phyloP scores from a whole-genome alignment of 2,888 invertebrate genomes.

The Octodonta nipae region DNA sequence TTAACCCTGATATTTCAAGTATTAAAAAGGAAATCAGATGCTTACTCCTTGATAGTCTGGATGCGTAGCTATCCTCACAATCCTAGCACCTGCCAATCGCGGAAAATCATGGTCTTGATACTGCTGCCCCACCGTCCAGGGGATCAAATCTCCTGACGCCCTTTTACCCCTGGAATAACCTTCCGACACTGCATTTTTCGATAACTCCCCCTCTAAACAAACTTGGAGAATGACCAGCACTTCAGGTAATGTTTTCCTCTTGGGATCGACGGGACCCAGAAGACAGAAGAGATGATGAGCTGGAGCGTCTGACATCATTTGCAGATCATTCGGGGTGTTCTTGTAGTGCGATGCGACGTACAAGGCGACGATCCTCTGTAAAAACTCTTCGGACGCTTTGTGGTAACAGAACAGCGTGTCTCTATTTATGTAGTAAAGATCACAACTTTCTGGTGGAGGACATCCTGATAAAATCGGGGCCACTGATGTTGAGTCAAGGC shows the following conservation, averaged over 20 bases:
- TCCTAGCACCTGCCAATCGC: conserved; percentile 71
- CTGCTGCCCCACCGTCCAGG: conserved; percentile 96
- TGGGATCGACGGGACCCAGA: conserved; percentile 68
- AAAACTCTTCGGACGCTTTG: conserved; percentile 79
- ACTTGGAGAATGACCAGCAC: conserved; percentile 81
- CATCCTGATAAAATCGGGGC: conserved; percentile 61
- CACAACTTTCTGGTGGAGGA: conserved; percentile 79
- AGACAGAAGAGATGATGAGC: conserved; percentile 95
- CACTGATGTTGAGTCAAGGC: conserved; percentile 70
- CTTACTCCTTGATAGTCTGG: conserved; percentile 84
- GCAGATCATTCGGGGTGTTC: conserved; percentile 97
- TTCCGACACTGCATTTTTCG: conserved; percentile 57
- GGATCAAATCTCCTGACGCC: conserved; percentile 92
- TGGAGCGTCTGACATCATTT: conserved; percentile 96
- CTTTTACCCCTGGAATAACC: conserved; percentile 75
- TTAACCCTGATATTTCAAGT: conserved; percentile 4
- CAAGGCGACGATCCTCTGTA: conserved; percentile 81
- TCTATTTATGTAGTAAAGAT: conserved; percentile 73
- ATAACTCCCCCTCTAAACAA: conserved; percentile 63
- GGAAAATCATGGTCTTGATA: conserved; percentile 91
- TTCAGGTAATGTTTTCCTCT: conserved; percentile 67
- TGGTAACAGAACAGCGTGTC: conserved; percentile 96
- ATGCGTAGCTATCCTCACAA: conserved; percentile 95
- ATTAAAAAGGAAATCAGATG: conserved; percentile 11
- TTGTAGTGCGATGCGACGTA: conserved; percentile 98